phyloP scores from a whole-genome alignment of 2,797 vertebrate genomes.

The Geotrypetes seraphini region DNA sequence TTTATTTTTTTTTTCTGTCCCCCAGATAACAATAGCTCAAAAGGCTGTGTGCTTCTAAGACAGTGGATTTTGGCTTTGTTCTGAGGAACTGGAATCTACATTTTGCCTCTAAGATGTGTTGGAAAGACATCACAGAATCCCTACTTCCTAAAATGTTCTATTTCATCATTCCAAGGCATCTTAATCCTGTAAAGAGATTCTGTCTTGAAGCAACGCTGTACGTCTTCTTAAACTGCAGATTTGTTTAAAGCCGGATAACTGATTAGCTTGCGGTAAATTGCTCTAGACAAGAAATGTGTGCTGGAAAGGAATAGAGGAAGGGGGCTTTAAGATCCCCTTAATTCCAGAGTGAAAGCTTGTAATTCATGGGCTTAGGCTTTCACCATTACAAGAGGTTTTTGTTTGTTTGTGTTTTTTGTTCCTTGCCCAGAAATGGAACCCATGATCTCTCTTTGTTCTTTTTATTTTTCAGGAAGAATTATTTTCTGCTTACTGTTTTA shows the following conservation, averaged over 20 bases:
- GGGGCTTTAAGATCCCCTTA: slow-evolving; percentile 19
- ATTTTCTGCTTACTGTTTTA: not conserved
- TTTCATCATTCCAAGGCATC: not conserved
- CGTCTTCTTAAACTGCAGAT: not conserved
- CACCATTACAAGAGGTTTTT: slow-evolving; percentile 3
- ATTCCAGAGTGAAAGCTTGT: not conserved
- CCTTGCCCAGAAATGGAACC: not conserved
- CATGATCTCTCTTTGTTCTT: not conserved
- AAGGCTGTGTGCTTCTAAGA: slow-evolving; percentile 8
- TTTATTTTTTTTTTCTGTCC: too few relatives aligned
- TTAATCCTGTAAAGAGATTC: slow-evolving; percentile 9
- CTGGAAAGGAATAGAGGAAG: not conserved
- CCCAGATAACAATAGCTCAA: slow-evolving; percentile 2
- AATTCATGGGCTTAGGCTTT: slow-evolving; percentile 3
- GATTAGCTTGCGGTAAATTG: not conserved
- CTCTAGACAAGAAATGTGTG: too few relatives aligned
- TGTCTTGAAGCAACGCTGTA: not conserved
- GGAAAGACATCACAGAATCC: too few relatives aligned
- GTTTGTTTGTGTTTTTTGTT: too few relatives aligned
- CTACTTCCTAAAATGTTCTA: slow-evolving; percentile 1
- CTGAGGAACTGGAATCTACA: too few relatives aligned
- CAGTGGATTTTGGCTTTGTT: too few relatives aligned
- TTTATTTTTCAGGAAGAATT: slow-evolving; percentile 15
- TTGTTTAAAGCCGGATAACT: not conserved
- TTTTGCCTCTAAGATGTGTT: too few relatives aligned